A percentile compares a stretch with the other conserved stretches of the same genome.
Conservation (phyloP, 2,888 invertebrate genomes). For the Erebia ligea region DNA sequence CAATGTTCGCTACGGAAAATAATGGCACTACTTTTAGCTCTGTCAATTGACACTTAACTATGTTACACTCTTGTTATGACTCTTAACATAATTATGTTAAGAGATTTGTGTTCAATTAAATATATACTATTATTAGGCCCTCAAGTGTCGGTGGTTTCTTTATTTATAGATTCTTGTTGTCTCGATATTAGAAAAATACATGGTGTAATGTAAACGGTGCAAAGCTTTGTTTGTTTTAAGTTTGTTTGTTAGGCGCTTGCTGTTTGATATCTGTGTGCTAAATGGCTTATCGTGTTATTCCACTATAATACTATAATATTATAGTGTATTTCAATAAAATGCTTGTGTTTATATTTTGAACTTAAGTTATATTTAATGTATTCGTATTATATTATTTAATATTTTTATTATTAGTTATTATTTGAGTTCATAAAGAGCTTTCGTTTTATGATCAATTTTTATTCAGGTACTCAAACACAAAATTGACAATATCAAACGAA, state of each 20-base stretch:
- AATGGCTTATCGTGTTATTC: constrained; percentile 42
- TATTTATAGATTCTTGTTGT: constrained; percentile 33
- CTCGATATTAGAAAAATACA: constrained; percentile 12
- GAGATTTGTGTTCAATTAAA: no score
- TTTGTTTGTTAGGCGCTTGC: constrained; percentile 28
- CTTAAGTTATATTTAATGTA: constrained; percentile 11
- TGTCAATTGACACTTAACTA: no score
- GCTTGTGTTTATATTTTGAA: constrained; percentile 24
- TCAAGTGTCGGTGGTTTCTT: constrained; percentile 27
- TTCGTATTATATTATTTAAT: constrained; percentile 19
- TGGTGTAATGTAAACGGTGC: constrained; percentile 2
- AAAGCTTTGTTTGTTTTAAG: constrained; percentile 28
- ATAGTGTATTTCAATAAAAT: constrained; percentile 31
- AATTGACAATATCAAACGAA: constrained; percentile 96
- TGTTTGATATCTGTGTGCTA: constrained; percentile 27
- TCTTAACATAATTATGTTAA: no score
- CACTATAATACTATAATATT: not conserved
- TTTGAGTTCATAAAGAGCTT: constrained; percentile 37
- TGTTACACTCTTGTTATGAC: no score
- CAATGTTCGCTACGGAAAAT: no score
- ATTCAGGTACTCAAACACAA: constrained; percentile 95
- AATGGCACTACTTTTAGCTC: no score
- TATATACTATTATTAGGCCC: constrained; percentile 25
- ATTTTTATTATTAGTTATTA: constrained; percentile 9
- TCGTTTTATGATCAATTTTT: constrained; percentile 33